A percentile compares a stretch with the other conserved stretches of the same genome.
phyloP scores from a whole-genome alignment of 2,797 vertebrate species.

The Xenopus petersii region DNA sequence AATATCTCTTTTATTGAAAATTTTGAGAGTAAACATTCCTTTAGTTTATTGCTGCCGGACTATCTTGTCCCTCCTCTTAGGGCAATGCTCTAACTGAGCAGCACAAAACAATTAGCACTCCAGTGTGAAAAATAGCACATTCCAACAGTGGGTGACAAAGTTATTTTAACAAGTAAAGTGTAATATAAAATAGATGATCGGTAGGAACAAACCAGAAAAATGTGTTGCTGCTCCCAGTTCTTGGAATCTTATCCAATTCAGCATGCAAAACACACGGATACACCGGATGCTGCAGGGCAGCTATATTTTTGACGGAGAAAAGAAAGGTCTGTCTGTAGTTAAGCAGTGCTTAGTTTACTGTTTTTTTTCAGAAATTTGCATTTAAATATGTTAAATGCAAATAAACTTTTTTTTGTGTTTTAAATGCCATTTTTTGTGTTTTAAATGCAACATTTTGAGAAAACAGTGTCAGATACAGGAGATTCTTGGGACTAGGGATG shows the following conservation, averaged over 20 bases:
- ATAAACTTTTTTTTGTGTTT: too few relatives aligned
- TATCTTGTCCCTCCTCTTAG: slow-evolving; percentile 35
- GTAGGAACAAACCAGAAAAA: slow-evolving; percentile 2
- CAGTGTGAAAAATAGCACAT: slow-evolving; percentile 30
- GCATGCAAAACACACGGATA: slow-evolving; percentile 4
- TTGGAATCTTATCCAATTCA: slow-evolving; percentile 19
- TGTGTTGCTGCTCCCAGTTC: background rate
- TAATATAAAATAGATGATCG: slow-evolving; percentile 27
- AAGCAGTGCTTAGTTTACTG: background rate
- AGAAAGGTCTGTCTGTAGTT: background rate
- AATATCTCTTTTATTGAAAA: slow-evolving; percentile 33
- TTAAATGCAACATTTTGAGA: too few relatives aligned
- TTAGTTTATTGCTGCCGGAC: slow-evolving; percentile 16
- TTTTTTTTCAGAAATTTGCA: too few relatives aligned
- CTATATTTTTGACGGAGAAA: background rate
- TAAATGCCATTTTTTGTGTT: too few relatives aligned
- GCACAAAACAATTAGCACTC: slow-evolving; percentile 28
- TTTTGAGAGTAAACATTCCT: slow-evolving; percentile 41
- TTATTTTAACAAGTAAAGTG: slow-evolving; percentile 29
- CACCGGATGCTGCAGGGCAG: slow-evolving; percentile 4
- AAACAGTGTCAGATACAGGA: too few relatives aligned
- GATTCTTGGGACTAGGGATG: too few relatives aligned
- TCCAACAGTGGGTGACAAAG: slow-evolving; percentile 34
- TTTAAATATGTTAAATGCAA: too few relatives aligned
- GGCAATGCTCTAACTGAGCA: slow-evolving; percentile 18